Evolutionary conservation across 1,140 invertebrate genomes (phyloP), one percentile per base, ranked within the genome.

Genomic region (Thrips palmi): DNA sequence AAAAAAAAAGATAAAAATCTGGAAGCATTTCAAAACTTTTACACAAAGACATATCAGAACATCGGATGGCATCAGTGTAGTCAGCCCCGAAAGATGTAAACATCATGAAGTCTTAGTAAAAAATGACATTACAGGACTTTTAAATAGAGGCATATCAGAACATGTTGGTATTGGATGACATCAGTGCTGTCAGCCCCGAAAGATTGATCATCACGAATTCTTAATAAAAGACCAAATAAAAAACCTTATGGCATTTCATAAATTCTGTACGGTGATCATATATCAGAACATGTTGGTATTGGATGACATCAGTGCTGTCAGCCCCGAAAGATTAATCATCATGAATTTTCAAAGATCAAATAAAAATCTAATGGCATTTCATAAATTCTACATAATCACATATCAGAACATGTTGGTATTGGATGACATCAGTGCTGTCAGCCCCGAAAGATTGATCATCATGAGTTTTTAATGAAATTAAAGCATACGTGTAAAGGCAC

Each of bases 281-380:
- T 15, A 44, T 14, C 4, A 37, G 14, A 14, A 32, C n/a, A 27
- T 34, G 33, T 34, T 21, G 5, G 33, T 21, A 21, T 27, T 7
- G 24, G 24, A 8, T 27, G 24, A 27, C 7, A 8, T 27, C 7
- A 34, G 5, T 6, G 12, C 4, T 4, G 8, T 17, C n/a, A 17
- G 8, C 6, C 8, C 8, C 10, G 31, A 17, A 33, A 33, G n/a
- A 12, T 4, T 21, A 11, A 4, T 5, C 6, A 6, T 34, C n/a
- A 7, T 7, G 7, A 18, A 18, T 14, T 7, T 19, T n/a, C n/a
- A n/a, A n/a, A n/a, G n/a, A n/a, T n/a, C n/a, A n/a, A 4, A 21
- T n/a, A 6, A 5, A 14, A 11, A 7, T 11, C 8, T 20, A 21
- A 19, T 21, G 18, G 23, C 33, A 34, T 17, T 34, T 21, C 5